phyloP scores from a whole-genome alignment of 1,140 invertebrate species.

The Scaptomyza pallida region DNA sequence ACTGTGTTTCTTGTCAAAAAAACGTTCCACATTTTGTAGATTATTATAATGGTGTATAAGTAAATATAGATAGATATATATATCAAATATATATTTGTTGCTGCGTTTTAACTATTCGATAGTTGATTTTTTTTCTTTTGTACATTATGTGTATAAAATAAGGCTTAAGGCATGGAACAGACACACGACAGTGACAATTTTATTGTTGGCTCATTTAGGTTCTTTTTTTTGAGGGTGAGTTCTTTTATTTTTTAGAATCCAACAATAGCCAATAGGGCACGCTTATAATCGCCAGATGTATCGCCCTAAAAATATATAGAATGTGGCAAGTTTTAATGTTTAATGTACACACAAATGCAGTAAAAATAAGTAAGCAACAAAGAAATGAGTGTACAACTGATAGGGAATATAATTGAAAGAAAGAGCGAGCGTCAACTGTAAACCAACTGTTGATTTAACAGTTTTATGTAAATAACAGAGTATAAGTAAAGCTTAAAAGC shows the following conservation, averaged over 20 bases:
- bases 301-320: conserved; percentile 90
- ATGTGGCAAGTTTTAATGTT: conserved; percentile 78
- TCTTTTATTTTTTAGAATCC: conserved; percentile 86
- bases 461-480: conserved; percentile 6
- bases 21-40: conserved; percentile 47
- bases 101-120: conserved; percentile 50
- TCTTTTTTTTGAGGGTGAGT: conserved; percentile 25
- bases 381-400: conserved; percentile 17
- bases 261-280: conserved; percentile 92
- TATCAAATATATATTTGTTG: conserved; percentile 24
- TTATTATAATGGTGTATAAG: conserved; percentile 28
- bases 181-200: conserved; percentile 54
- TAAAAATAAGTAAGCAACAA: conserved; percentile 29
- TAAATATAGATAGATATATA: conserved; percentile 12
- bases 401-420: background rate
- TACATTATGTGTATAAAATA: conserved; percentile 53
- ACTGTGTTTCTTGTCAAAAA: conserved; percentile 49
- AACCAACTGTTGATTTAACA: conserved; percentile 1
- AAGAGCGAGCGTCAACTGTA: conserved; percentile 10
- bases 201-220: conserved; percentile 45
- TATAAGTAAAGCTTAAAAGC: conserved; percentile 12
- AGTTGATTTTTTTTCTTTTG: conserved; percentile 60
- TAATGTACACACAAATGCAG: conserved; percentile 63
- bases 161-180: conserved; percentile 72
- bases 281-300: conserved; percentile 96